These are phyloP conservation scores for Bombylius major DNA, from an alignment of 2,888 invertebrate genomes.

Conservation along the genomic window DNA sequence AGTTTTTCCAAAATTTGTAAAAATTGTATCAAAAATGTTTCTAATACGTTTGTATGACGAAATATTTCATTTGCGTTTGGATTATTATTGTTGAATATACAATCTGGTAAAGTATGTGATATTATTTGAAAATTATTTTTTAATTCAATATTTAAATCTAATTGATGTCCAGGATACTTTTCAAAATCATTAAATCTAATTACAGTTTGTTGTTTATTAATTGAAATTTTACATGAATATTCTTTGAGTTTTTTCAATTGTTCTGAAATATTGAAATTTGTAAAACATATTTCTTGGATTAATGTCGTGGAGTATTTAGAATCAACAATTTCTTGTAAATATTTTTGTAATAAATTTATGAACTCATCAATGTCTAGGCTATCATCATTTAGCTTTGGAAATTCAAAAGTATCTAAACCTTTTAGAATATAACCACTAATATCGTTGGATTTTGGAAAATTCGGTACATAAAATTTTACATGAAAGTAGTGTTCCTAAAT, in stretches of 20 bases:
- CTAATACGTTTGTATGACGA: conserved; percentile 14
- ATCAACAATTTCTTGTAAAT: not conserved
- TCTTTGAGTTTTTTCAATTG: not conserved
- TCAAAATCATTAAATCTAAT: conserved; percentile 25
- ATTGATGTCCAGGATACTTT: conserved; percentile 23
- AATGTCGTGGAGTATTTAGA: not conserved
- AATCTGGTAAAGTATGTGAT: conserved; percentile 28
- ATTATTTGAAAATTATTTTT: conserved; percentile 11
- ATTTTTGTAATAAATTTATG: not conserved
- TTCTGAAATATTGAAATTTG: not conserved
- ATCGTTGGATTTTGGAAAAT: not conserved
- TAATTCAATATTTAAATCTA: conserved; percentile 22
- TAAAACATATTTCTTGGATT: not conserved
- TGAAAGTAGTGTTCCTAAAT: not conserved
- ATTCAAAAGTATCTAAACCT: not conserved
- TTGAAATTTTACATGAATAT: conserved; percentile 14
- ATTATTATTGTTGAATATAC: conserved; percentile 14
- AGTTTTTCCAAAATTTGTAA: conserved; percentile 24
- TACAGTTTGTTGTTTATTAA: conserved; percentile 17
- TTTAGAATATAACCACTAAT: not conserved
- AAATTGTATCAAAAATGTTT: conserved; percentile 18
- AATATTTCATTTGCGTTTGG: conserved; percentile 13
- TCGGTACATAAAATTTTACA: not conserved
- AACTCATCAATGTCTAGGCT: not conserved
- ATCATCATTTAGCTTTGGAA: not conserved